Conservation (phyloP, 2,888 invertebrate genomes). For the Archips crataeganus region DNA sequence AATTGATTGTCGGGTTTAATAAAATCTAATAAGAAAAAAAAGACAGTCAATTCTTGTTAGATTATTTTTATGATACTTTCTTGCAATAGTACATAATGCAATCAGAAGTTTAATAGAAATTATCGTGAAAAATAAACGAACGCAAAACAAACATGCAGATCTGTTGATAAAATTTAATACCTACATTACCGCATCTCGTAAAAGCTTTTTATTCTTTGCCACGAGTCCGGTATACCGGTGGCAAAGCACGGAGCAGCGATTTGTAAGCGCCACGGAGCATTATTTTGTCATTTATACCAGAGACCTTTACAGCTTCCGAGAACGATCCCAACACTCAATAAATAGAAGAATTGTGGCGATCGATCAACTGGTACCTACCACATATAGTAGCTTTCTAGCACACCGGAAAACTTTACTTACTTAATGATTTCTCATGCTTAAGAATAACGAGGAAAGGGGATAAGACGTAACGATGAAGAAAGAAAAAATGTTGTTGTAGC, state of each 20-base stretch:
- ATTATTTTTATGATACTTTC: not conserved
- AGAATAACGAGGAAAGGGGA: not conserved
- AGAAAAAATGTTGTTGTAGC: too few relatives aligned
- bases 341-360: conserved; percentile 39
- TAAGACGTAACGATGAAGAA: not conserved
- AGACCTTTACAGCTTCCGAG: conserved; percentile 60
- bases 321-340: conserved; percentile 40
- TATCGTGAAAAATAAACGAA: not conserved
- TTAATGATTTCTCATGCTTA: not conserved
- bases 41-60: not conserved
- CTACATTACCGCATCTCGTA: conserved; percentile 16
- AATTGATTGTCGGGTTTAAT: not conserved
- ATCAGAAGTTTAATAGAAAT: not conserved
- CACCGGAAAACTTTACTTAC: not conserved
- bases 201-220: conserved; percentile 31
- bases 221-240: conserved; percentile 60
- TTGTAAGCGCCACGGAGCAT: conserved; percentile 77
- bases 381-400: not conserved
- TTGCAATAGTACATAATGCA: not conserved
- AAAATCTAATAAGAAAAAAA: not conserved
- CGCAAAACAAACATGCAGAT: not conserved
- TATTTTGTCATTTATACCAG: conserved; percentile 70
- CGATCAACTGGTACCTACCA: conserved; percentile 33
- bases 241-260: conserved; percentile 74
- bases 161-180: not conserved